phyloP scores from a whole-genome alignment of 2,888 invertebrate genomes.

The Neocrepidodera transversa region DNA sequence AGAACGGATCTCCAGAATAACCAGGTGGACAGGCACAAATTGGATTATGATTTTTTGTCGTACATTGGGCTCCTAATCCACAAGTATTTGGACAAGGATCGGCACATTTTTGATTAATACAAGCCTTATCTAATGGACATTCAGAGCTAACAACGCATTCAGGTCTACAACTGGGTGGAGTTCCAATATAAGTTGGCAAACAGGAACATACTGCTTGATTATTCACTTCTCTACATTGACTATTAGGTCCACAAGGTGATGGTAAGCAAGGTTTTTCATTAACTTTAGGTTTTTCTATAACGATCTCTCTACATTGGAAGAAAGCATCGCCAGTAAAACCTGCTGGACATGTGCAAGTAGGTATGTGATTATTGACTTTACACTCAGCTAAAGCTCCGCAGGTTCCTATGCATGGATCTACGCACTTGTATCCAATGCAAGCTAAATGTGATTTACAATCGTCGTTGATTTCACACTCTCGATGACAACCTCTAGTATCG shows the following conservation, averaged over 20 bases:
- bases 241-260: conserved; percentile 87
- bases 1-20: conserved; percentile 88
- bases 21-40: conserved; percentile 85
- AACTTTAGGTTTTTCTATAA: conserved; percentile 60
- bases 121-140: conserved; percentile 82
- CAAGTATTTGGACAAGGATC: conserved; percentile 90
- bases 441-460: conserved; percentile 77
- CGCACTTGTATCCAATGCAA: conserved; percentile 83
- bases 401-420: conserved; percentile 84
- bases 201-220: conserved; percentile 87
- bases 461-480: conserved; percentile 80
- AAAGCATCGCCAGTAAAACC: conserved; percentile 85
- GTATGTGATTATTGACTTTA: conserved; percentile 78
- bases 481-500: conserved; percentile 72
- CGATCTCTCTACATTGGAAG: conserved; percentile 73
- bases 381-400: conserved; percentile 85
- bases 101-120: conserved; percentile 83
- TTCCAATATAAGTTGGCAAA: conserved; percentile 77
- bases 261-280: conserved; percentile 78
- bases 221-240: conserved; percentile 81
- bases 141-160: conserved; percentile 89
- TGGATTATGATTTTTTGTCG: conserved; percentile 84
- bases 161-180: conserved; percentile 82
- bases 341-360: conserved; percentile 76
- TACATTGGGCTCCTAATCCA: conserved; percentile 84